These are phyloP conservation scores for Nestor notabilis DNA, from an alignment of 2,113 vertebrate species.

Conservation along the genomic window DNA sequence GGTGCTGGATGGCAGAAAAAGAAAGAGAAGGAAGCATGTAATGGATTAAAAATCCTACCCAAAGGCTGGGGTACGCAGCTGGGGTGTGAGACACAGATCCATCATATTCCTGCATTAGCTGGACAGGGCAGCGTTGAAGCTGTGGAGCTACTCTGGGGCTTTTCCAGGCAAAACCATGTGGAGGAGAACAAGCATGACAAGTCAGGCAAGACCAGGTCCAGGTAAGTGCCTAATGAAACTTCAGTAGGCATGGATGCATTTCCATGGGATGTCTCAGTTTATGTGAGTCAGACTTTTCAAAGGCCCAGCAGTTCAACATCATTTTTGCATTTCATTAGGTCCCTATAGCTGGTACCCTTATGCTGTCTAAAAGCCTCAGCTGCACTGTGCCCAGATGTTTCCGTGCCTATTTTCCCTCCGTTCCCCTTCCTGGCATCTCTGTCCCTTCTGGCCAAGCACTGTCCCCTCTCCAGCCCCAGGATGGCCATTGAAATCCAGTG, in stretches of 20 bases:
- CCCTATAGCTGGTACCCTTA: background rate
- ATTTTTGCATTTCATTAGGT: background rate
- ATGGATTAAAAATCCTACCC: background rate
- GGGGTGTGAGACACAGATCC: background rate
- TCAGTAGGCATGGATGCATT: background rate
- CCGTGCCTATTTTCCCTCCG: background rate
- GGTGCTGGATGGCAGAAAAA: background rate
- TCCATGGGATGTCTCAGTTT: background rate
- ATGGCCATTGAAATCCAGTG: background rate
- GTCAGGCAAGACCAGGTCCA: background rate
- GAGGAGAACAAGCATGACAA: background rate
- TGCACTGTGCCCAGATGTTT: background rate
- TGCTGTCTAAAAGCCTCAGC: background rate
- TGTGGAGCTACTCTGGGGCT: background rate
- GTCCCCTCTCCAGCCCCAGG: background rate
- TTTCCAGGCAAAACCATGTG: background rate
- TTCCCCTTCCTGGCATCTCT: background rate
- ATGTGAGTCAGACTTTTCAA: background rate
- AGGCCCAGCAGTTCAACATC: background rate
- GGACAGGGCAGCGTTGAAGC: background rate
- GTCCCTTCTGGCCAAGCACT: background rate
- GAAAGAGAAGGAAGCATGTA: background rate
- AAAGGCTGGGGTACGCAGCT: background rate
- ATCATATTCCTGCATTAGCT: background rate
- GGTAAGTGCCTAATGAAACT: background rate